Conservation (phyloP, 1,140 invertebrate species). For the Zaprionus kolodkinae region DNA sequence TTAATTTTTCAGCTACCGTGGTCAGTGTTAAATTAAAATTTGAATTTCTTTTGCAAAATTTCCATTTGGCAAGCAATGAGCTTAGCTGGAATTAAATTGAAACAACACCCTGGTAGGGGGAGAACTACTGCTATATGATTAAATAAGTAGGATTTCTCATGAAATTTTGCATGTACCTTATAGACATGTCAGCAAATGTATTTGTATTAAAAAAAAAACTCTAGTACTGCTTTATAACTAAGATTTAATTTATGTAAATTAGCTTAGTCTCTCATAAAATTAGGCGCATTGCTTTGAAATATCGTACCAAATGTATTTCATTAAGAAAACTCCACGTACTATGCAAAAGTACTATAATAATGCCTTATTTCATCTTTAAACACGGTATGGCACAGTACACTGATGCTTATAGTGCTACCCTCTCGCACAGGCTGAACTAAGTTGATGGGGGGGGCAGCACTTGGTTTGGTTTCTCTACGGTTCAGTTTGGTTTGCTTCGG, state of each 20-base stretch:
- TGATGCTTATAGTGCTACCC: not conserved
- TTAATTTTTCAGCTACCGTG: slow-evolving; percentile 1
- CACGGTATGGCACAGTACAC: not conserved
- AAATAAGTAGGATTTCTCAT: not conserved
- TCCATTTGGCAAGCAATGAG: not conserved
- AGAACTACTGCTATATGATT: not conserved
- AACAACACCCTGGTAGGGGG: no score
- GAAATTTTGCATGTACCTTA: not conserved
- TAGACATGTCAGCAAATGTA: not conserved
- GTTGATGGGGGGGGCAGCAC: not conserved
- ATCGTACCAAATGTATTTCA: no score
- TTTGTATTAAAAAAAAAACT: not conserved
- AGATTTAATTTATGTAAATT: no score
- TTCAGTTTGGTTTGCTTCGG: slow-evolving; percentile 14
- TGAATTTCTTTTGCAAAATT: slow-evolving; percentile 2
- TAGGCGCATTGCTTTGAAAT: no score
- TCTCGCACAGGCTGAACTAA: not conserved
- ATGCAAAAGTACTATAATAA: no score
- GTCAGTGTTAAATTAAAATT: slow-evolving; percentile 1
- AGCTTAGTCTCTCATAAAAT: no score
- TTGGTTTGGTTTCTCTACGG: slow-evolving; percentile 25
- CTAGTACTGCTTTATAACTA: no score
- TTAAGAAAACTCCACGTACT: no score
- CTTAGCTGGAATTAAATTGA: not conserved
- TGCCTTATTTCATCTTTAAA: not conserved